These are phyloP conservation scores for Drosophila robusta DNA, from an alignment of 2,888 invertebrate genomes.

Conservation along the genomic window DNA sequence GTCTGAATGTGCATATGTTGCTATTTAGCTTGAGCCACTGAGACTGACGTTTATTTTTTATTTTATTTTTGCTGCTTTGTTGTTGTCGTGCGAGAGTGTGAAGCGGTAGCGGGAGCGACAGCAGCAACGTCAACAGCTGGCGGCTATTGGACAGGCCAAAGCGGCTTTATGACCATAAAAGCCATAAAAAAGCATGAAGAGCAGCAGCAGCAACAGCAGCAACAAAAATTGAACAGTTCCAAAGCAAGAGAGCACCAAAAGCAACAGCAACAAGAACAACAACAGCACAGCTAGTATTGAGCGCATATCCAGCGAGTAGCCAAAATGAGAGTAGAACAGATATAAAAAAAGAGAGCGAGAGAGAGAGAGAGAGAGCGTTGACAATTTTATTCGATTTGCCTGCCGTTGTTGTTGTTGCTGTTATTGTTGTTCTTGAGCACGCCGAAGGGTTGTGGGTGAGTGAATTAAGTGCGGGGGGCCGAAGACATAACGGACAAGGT, in stretches of 20 bases:
- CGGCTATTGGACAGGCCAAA: conserved; percentile 66
- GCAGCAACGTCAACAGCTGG: conserved; percentile 67
- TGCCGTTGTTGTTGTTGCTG: conserved; percentile 1
- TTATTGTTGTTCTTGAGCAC: conserved; percentile 35
- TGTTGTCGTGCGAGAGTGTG: conserved; percentile 61
- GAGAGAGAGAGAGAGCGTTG: conserved; percentile 26
- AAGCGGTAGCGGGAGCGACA: conserved; percentile 49
- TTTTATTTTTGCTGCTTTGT: conserved; percentile 31
- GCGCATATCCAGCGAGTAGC: conserved; percentile 15
- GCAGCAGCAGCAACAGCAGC: conserved; percentile 44
- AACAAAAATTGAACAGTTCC: conserved; percentile 46
- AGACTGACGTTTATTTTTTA: conserved; percentile 52
- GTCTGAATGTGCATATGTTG: conserved; percentile 65
- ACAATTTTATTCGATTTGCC: conserved; percentile 65
- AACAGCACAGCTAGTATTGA: conserved; percentile 1
- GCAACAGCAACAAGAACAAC: conserved; percentile 15
- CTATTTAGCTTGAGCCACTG: conserved; percentile 58
- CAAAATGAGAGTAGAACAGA: conserved; percentile 18
- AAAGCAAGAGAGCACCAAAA: conserved; percentile 24
- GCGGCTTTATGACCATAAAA: conserved; percentile 77
- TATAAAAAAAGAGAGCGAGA: conserved; percentile 21
- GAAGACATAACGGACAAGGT: conserved; percentile 72
- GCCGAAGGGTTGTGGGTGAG: conserved; percentile 50
- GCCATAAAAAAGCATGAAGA: conserved; percentile 76
- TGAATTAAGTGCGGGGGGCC: conserved; percentile 29